Base-by-base conservation (phyloP, 2,797 vertebrate genomes). In the Lithobates sylvaticus region DNA sequence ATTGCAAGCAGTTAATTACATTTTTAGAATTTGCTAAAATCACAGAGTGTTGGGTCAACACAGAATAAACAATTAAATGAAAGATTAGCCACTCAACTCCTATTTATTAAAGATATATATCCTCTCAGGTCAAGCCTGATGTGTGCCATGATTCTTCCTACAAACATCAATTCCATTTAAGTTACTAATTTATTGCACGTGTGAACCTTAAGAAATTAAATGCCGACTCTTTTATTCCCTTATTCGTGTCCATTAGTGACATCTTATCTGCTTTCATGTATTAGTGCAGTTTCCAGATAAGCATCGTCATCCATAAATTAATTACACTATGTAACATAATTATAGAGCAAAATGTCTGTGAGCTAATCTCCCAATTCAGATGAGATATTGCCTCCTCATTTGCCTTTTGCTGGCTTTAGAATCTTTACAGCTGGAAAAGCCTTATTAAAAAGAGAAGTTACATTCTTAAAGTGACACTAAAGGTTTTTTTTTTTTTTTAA, bases 141-240 rank as follows among this genome's bases (percentile, higher is more conserved):
- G 50, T 54, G 50, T 54, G 50, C 50, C 16, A 16, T 54, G 18
- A 54, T 18, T 16, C 15, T 54, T 18, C 16, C 1, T 54, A 54
- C 50, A 54, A 54, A 54, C 16, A 13, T 61, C 54, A 61, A 61
- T 23, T 61, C 54, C 21, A 61, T 54, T 23, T 0, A 84, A 68
- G 67, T 81, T 74, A 90, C 69, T 15, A 50, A 71, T 90, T 88
- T 86, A 87, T 78, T 27, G 84, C 70, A 2, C 10, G 61, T 2
- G 0, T 2, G 64, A 21, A 84, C 78, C 34, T 32, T 75, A 90
- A 86, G 21, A 67, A 67, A 88, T 89, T 73, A 88, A 70, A 0
- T 42, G 61, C 27, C 68, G 26, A 75, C 9, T 81, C 5, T 69
- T n/a, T 84, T 89, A 26, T 72, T 69, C 39, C 82, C 16, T 83